phyloP scores from a whole-genome alignment of 2,888 invertebrate species.

The Drosophila crucigera region DNA sequence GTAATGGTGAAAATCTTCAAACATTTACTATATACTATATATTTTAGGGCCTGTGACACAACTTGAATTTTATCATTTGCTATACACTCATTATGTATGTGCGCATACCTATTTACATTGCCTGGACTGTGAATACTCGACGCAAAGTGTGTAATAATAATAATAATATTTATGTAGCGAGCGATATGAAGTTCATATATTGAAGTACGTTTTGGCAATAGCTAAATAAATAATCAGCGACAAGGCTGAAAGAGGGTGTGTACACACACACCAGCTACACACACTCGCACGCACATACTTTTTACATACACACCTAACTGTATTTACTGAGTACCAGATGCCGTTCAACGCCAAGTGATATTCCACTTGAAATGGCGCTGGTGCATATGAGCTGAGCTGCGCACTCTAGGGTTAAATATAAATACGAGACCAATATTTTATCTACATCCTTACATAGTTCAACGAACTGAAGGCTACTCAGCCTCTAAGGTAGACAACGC shows the following conservation, averaged over 20 bases:
- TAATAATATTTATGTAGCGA: slow-evolving; percentile 77
- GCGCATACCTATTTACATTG: slow-evolving; percentile 33
- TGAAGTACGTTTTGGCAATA: slow-evolving; percentile 61
- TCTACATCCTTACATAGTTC: background rate
- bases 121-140: slow-evolving; percentile 5
- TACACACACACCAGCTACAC: slow-evolving; percentile 19
- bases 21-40: slow-evolving; percentile 20
- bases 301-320: background rate
- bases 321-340: slow-evolving; percentile 31
- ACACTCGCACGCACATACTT: slow-evolving; percentile 13
- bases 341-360: slow-evolving; percentile 36
- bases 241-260: slow-evolving; percentile 29
- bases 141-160: slow-evolving; percentile 59
- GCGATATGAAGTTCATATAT: slow-evolving; percentile 66
- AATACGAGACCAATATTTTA: background rate
- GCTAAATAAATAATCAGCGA: slow-evolving; percentile 73
- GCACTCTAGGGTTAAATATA: background rate
- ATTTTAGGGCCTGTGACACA: slow-evolving; percentile 47
- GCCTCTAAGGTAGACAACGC: background rate
- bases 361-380: slow-evolving; percentile 10
- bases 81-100: slow-evolving; percentile 5
- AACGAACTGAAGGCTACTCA: background rate
- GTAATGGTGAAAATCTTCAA: slow-evolving; percentile 55
- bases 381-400: slow-evolving; percentile 47
- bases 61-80: slow-evolving; percentile 61